phyloP scores from a whole-genome alignment of 2,797 vertebrate genomes.

The Fratercula arctica region DNA sequence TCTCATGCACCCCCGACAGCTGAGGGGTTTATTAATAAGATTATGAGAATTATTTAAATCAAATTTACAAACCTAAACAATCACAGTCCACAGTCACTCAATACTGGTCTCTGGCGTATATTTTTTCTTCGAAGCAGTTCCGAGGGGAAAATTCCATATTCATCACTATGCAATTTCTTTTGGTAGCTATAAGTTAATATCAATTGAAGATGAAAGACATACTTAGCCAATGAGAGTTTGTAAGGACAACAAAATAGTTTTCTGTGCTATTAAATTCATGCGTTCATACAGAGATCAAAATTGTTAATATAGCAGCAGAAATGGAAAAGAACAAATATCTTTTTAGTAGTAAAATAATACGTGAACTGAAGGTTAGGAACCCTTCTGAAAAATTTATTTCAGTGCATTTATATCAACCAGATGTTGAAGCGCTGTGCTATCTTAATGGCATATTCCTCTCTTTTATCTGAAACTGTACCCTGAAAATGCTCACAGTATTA shows the following conservation, averaged over 20 bases:
- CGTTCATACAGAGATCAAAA: neutral
- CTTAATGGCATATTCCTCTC: neutral
- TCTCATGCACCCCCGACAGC: neutral
- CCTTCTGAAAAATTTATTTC: neutral
- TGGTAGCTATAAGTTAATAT: neutral
- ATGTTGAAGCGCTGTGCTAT: fast-evolving
- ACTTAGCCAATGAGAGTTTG: neutral
- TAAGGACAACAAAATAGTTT: neutral
- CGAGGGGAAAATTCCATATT: neutral
- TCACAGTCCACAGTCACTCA: neutral
- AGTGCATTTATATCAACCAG: neutral
- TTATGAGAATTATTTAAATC: neutral
- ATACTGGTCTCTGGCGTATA: neutral
- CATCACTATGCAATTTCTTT: neutral
- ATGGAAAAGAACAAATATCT: neutral
- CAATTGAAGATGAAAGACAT: neutral
- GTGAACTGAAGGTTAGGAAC: neutral
- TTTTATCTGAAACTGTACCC: neutral
- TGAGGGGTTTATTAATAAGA: neutral
- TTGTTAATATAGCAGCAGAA: neutral
- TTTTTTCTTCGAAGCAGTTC: neutral
- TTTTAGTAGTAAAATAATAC: neutral
- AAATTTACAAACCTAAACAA: neutral
- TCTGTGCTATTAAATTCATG: neutral
- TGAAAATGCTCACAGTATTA: neutral